Evolutionary conservation across 2,888 invertebrate species (phyloP).

Genomic region (Drosophila nigricruria): DNA sequence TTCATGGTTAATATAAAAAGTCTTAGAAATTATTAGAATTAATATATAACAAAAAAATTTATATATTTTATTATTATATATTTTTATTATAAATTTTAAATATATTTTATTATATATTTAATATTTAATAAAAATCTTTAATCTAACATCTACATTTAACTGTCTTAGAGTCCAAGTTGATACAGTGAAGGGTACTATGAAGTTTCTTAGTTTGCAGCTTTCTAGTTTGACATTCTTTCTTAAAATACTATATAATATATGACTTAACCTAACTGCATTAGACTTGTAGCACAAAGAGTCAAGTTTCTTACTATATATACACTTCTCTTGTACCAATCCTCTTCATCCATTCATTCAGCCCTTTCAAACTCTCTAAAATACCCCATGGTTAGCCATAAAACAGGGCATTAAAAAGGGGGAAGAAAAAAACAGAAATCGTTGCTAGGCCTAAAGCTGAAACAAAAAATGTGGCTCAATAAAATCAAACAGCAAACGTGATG

Average conservation of each 20-base stretch:
- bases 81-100: no score
- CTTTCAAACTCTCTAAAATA: neutral
- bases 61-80: no score
- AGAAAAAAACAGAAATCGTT: neutral
- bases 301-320: neutral
- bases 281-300: neutral
- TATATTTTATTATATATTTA: no score
- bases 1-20: no score
- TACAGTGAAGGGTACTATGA: no score
- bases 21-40: no score
- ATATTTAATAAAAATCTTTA: no score
- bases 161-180: no score
- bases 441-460: conserved; percentile 40
- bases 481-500: conserved; percentile 78
- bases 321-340: neutral
- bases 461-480: conserved; percentile 77
- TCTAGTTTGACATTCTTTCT: no score
- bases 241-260: neutral
- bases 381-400: neutral
- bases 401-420: conserved; percentile 27
- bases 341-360: neutral
- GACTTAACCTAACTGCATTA: neutral
- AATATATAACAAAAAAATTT: no score
- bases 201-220: no score
- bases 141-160: no score